Evolutionary conservation across 2,113 vertebrate species (phyloP).

Genomic region (Dermatemys mawii): DNA sequence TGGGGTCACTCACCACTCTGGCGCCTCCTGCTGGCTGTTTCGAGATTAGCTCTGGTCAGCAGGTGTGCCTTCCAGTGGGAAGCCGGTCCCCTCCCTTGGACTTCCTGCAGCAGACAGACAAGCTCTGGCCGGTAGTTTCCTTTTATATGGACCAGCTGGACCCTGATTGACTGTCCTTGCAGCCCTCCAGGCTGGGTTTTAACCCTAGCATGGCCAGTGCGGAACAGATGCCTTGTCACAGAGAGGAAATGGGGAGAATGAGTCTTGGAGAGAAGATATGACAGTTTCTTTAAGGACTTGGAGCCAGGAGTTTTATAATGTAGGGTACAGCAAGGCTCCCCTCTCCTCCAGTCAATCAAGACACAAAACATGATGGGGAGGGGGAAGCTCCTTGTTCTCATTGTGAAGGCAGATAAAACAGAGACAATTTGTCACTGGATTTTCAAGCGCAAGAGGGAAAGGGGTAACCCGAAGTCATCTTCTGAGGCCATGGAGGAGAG

Average conservation of each 20-base stretch:
- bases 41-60: no score
- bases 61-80: no score
- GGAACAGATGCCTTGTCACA: no score
- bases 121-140: no score
- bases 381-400: not conserved
- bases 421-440: not conserved
- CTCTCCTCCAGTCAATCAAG: not conserved
- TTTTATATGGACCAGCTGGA: no score
- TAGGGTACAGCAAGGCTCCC: not conserved
- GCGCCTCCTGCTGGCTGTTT: no score
- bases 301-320: not conserved
- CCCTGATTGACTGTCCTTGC: no score
- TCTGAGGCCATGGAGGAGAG: not conserved
- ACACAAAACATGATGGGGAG: not conserved
- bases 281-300: not conserved
- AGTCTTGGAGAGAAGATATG: not conserved
- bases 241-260: not conserved
- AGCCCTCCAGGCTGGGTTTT: no score
- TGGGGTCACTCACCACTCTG: no score
- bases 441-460: not conserved
- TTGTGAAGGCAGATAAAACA: not conserved
- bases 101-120: no score
- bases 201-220: no score
- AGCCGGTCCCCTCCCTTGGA: no score
- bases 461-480: not conserved